Conservation (phyloP, 2,888 invertebrate genomes). For the Cosmia pyralina region DNA sequence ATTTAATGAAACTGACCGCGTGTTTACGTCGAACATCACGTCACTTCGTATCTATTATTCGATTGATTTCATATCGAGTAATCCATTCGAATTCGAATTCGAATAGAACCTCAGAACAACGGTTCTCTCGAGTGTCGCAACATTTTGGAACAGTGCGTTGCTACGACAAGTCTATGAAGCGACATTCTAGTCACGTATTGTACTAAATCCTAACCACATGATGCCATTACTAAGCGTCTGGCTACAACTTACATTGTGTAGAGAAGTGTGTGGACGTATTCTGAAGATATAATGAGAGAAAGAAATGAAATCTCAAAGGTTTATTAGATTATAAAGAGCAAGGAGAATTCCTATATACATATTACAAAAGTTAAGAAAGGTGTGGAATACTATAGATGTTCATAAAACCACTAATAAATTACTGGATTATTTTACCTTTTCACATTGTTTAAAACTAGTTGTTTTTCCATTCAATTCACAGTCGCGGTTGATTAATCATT, state of each 20-base stretch:
- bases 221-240: conserved; percentile 55
- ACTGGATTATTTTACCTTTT: too few relatives aligned
- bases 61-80: background rate
- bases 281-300: conserved; percentile 25
- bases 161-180: conserved; percentile 3
- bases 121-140: conserved; percentile 3
- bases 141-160: conserved; percentile 1
- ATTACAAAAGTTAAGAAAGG: too few relatives aligned
- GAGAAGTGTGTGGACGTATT: conserved; percentile 48
- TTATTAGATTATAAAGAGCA: background rate
- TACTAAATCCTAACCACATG: conserved; percentile 64
- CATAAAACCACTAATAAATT: background rate
- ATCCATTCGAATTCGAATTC: background rate
- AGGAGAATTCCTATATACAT: background rate
- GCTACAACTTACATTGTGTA: conserved; percentile 41
- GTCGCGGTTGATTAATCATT: background rate
- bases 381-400: background rate
- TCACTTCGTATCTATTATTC: background rate
- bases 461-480: background rate
- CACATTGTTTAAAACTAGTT: background rate
- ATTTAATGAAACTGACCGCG: background rate
- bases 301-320: conserved; percentile 7
- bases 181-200: conserved; percentile 63
- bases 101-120: background rate
- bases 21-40: background rate